Percentiles rank a stretch among this genome's conserved stretches.
These are phyloP conservation scores for Mus spicilegus DNA, from an alignment of 2,113 vertebrate genomes.

Conservation along the genomic window DNA sequence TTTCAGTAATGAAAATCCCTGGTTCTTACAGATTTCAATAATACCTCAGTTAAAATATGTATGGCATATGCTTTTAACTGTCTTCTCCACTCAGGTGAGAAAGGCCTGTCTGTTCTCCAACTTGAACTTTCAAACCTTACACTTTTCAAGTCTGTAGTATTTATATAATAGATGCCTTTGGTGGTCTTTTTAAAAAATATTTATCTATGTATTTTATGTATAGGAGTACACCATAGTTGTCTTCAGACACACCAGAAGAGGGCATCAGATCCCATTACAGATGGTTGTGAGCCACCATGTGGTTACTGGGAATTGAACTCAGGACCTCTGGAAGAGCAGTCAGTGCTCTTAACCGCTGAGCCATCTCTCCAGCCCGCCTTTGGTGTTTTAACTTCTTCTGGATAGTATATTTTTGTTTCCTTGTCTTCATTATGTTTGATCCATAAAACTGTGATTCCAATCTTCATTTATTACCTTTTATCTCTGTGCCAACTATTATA, in stretches of 20 bases:
- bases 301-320: no score
- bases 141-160: not conserved
- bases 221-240: no score
- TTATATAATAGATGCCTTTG: not conserved
- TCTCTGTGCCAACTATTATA: not conserved
- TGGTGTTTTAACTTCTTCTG: not conserved
- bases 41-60: not conserved
- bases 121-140: not conserved
- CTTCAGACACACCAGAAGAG: no score
- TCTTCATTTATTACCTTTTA: not conserved
- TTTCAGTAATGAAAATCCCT: conserved; percentile 20
- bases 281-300: no score
- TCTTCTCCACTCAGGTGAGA: not conserved
- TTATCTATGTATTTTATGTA: no score
- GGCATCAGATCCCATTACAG: no score
- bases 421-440: not conserved
- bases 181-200: not conserved
- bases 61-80: not conserved
- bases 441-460: not conserved
- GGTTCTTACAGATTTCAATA: not conserved
- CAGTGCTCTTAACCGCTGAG: no score
- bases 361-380: not conserved
- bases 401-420: not conserved
- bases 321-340: no score
- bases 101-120: not conserved